A percentile compares a stretch with the other conserved stretches of the same genome.
Conservation (phyloP, 2,797 vertebrate genomes). For the Spatula versicolor region DNA sequence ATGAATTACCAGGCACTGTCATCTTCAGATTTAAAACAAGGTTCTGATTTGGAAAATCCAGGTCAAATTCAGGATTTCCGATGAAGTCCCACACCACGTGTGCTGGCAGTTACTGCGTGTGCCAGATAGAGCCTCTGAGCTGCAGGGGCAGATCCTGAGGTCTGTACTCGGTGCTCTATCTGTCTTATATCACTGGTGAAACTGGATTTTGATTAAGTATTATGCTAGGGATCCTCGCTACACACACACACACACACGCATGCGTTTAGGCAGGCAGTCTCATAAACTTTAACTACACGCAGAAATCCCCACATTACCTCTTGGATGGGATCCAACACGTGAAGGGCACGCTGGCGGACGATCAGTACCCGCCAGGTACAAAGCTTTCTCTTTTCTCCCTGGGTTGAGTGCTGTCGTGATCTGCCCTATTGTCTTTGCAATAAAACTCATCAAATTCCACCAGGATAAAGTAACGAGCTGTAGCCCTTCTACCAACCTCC, state of each 20-base stretch:
- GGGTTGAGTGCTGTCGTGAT: background rate
- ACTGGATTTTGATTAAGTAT: background rate
- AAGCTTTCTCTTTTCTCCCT: slow-evolving; percentile 35
- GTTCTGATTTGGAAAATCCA: slow-evolving; percentile 42
- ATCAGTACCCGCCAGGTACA: slow-evolving; percentile 33
- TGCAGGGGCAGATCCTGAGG: background rate
- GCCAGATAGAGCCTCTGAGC: background rate
- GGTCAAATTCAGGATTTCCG: background rate
- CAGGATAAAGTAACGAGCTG: slow-evolving; percentile 3
- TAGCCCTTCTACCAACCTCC: slow-evolving; percentile 35
- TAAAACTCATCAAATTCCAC: slow-evolving; percentile 41
- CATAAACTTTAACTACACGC: slow-evolving; percentile 30
- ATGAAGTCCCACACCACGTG: background rate
- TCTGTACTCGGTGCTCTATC: background rate
- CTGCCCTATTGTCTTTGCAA: slow-evolving; percentile 7
- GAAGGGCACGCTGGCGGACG: background rate
- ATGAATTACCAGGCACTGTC: background rate
- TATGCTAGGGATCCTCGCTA: background rate
- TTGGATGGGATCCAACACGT: slow-evolving; percentile 10
- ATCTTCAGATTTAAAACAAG: slow-evolving; percentile 14
- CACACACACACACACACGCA: background rate
- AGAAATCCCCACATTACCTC: slow-evolving; percentile 43
- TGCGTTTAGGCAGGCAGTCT: slow-evolving; percentile 4
- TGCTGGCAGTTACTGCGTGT: background rate
- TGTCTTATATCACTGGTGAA: background rate